Percentiles rank a stretch among this genome's conserved stretches.
Conservation (phyloP, 2,113 vertebrate species). For the Heteronetta atricapilla region DNA sequence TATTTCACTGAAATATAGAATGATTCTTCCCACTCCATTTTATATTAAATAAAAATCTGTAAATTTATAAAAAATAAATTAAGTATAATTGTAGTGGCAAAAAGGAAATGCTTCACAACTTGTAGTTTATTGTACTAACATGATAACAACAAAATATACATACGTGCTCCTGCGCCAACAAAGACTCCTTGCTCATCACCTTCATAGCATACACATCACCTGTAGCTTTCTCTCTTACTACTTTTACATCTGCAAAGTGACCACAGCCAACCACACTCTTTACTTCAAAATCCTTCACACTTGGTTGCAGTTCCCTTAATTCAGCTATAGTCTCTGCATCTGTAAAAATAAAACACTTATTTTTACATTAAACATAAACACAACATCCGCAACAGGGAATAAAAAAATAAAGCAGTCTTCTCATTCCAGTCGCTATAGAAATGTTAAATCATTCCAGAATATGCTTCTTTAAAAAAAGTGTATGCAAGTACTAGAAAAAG, state of each 20-base stretch:
- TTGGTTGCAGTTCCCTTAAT: slow-evolving; percentile 87
- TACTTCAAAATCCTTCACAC: slow-evolving; percentile 87
- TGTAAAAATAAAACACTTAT: slow-evolving; percentile 66
- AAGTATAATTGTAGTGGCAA: background rate
- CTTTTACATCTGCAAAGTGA: slow-evolving; percentile 89
- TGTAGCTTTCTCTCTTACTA: slow-evolving; percentile 88
- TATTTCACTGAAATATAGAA: background rate
- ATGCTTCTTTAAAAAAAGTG: slow-evolving; percentile 7
- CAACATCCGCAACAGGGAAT: background rate
- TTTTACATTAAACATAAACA: background rate
- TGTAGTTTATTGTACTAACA: background rate
- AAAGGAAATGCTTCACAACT: background rate
- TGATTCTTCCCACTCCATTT: background rate
- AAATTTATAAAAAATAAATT: background rate
- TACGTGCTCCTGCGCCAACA: slow-evolving; percentile 87
- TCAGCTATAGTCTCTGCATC: slow-evolving; percentile 87
- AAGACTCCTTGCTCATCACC: slow-evolving; percentile 88
- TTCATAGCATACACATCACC: slow-evolving; percentile 95
- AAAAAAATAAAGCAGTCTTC: background rate
- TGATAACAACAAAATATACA: slow-evolving; percentile 1
- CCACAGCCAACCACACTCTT: slow-evolving; percentile 87
- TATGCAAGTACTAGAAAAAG: slow-evolving; percentile 70
- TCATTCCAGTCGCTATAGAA: slow-evolving; percentile 54
- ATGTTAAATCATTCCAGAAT: slow-evolving; percentile 66
- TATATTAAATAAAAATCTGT: background rate